Evolutionary conservation across 2,888 invertebrate species (phyloP).

Genomic region (Gandaritis pyraliata): DNA sequence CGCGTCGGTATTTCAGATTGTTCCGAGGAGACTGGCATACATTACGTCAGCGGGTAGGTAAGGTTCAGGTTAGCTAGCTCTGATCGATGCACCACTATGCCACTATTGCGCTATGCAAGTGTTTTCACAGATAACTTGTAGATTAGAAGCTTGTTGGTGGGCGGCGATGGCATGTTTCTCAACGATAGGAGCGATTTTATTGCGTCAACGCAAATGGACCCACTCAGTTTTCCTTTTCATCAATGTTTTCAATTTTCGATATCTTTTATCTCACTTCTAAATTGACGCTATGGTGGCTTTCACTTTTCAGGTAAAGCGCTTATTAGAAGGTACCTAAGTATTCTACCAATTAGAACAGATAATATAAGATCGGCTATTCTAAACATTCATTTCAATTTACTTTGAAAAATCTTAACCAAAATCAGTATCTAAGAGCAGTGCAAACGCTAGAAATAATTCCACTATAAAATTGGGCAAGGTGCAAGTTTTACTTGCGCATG

Average conservation of each 20-base stretch:
- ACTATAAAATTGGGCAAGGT: too few species aligned
- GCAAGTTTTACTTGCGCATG: too few species aligned
- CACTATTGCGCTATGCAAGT: constrained; percentile 47
- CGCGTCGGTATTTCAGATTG: constrained; percentile 82
- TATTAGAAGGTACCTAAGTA: too few species aligned
- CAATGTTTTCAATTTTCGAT: constrained; percentile 16
- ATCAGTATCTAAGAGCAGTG: constrained; percentile 12
- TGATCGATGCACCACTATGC: constrained; percentile 63
- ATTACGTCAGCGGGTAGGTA: constrained; percentile 69
- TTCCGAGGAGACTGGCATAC: constrained; percentile 77
- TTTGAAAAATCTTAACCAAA: not conserved
- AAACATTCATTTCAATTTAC: too few species aligned
- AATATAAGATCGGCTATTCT: too few species aligned
- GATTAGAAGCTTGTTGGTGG: constrained; percentile 41
- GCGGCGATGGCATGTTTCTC: constrained; percentile 36
- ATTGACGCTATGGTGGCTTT: not conserved
- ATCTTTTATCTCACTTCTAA: not conserved
- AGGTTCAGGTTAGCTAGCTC: constrained; percentile 50
- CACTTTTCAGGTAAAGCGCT: too few species aligned
- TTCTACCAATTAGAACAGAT: too few species aligned
- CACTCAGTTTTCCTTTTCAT: constrained; percentile 32
- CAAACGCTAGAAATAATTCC: constrained; percentile 14
- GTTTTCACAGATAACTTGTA: constrained; percentile 41
- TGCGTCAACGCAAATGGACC: constrained; percentile 31
- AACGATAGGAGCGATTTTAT: constrained; percentile 35